Conservation (phyloP, 2,888 invertebrate species). For the Mechanitis mazaeus region DNA sequence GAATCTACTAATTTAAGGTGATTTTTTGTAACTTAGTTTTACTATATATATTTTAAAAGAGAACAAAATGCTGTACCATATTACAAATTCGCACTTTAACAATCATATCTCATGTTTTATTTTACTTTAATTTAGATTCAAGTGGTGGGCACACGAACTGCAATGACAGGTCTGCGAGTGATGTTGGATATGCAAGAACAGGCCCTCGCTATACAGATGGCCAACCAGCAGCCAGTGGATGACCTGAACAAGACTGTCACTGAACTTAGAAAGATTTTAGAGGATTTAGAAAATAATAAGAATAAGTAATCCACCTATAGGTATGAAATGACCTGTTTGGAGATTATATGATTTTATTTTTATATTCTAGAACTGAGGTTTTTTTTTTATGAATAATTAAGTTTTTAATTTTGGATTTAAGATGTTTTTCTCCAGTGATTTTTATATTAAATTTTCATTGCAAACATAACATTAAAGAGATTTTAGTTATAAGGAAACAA, state of each 20-base stretch:
- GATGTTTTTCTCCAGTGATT: background rate
- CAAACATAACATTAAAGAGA: background rate
- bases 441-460: background rate
- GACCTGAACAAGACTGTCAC: slow-evolving; percentile 31
- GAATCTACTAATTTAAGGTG: no score
- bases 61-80: no score
- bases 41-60: no score
- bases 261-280: slow-evolving; percentile 27
- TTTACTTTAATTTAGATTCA: slow-evolving; percentile 35
- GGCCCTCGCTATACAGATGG: slow-evolving; percentile 14
- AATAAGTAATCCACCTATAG: background rate
- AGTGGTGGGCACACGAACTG: slow-evolving; percentile 33
- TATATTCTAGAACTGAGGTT: no score
- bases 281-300: slow-evolving; percentile 26
- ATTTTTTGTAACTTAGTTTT: no score
- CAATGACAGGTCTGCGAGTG: slow-evolving; percentile 38
- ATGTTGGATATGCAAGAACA: slow-evolving; percentile 42
- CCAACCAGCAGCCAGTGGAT: slow-evolving; percentile 28
- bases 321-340: no score
- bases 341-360: no score
- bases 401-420: no score
- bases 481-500: no score
- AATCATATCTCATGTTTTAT: background rate
- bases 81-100: no score
- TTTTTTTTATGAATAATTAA: no score